Percentiles rank a stretch among this genome's conserved stretches.
phyloP scores from a whole-genome alignment of 2,888 invertebrate species.

The Glyphotaelius pellucidus region DNA sequence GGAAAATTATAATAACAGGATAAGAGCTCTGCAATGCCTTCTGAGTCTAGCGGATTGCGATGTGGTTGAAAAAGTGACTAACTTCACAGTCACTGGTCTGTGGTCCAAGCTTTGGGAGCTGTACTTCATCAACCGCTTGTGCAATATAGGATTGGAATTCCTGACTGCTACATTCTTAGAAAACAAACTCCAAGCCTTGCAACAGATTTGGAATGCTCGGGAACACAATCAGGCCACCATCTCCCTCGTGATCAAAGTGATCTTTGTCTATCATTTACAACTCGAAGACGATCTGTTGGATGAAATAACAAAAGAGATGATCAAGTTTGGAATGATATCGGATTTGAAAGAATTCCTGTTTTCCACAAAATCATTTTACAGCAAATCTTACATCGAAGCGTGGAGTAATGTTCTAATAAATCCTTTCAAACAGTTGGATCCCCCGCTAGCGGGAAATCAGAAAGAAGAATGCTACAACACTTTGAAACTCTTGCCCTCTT shows the following conservation, averaged over 20 bases:
- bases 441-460: conserved; percentile 75
- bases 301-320: conserved; percentile 57
- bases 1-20: conserved; percentile 75
- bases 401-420: conserved; percentile 74
- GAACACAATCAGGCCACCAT: conserved; percentile 58
- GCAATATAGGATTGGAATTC: conserved; percentile 76
- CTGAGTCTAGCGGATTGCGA: conserved; percentile 75
- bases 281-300: conserved; percentile 54
- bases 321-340: conserved; percentile 60
- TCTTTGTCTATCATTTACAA: conserved; percentile 60
- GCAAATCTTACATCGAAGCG: conserved; percentile 71
- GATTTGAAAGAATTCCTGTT: conserved; percentile 73
- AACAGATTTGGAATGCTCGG: conserved; percentile 70
- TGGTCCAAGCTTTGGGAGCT: conserved; percentile 75
- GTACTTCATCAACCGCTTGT: conserved; percentile 72
- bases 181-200: conserved; percentile 73
- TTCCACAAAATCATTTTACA: conserved; percentile 71
- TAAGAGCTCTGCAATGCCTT: conserved; percentile 75
- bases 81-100: conserved; percentile 72
- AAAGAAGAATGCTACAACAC: conserved; percentile 73
- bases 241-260: conserved; percentile 59
- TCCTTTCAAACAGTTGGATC: conserved; percentile 75
- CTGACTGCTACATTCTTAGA: conserved; percentile 73
- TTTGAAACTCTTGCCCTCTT: conserved; percentile 74
- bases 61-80: conserved; percentile 74